Percentiles rank a stretch among this genome's conserved stretches.
Conservation (phyloP, 2,797 vertebrate genomes). For the Hydrolagus colliei region DNA sequence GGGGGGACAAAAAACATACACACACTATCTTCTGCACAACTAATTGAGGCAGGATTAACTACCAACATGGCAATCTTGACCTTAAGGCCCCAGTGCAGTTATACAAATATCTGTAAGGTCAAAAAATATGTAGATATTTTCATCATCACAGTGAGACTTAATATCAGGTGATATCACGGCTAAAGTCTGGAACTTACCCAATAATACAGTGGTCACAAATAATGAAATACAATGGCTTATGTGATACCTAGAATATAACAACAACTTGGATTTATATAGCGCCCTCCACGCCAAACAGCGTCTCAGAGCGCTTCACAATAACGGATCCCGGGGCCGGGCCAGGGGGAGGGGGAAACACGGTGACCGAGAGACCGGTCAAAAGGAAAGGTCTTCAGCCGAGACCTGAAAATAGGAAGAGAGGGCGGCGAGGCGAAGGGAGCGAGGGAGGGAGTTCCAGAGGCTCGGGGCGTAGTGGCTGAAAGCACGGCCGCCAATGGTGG, state of each 20-base stretch:
- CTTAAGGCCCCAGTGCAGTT: slow-evolving; percentile 26
- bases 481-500: too few species aligned
- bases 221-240: slow-evolving; percentile 7
- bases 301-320: background rate
- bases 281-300: too few species aligned
- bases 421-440: too few species aligned
- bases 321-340: background rate
- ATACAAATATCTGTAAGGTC: slow-evolving; percentile 28
- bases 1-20: background rate
- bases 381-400: too few species aligned
- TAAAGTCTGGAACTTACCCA: slow-evolving; percentile 14
- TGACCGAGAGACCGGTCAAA: too few species aligned
- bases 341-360: too few species aligned
- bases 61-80: slow-evolving; percentile 12
- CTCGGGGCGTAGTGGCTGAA: too few species aligned
- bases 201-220: background rate
- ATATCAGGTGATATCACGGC: slow-evolving; percentile 33
- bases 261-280: too few species aligned
- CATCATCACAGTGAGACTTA: slow-evolving; percentile 14
- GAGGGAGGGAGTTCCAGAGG: too few species aligned
- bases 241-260: background rate
- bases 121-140: background rate
- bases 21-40: background rate
- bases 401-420: too few species aligned
- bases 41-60: background rate